Percentiles rank a stretch among this genome's conserved stretches.
These are phyloP conservation scores for Paramuricea clavata DNA, from an alignment of 92 coral and sea anemone species.

Conservation along the genomic window DNA sequence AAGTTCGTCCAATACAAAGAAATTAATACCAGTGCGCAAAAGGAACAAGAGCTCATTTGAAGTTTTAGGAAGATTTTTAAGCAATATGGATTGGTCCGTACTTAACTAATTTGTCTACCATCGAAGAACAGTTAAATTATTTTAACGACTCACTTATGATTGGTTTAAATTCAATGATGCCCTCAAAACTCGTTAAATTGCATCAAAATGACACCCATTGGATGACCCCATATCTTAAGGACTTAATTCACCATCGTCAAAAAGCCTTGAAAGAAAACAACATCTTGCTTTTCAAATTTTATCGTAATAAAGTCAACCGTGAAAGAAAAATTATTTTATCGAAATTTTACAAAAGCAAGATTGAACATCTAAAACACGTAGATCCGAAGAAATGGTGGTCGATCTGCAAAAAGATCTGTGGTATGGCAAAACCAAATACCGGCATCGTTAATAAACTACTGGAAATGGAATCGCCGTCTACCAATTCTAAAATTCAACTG, in stretches of 20 bases:
- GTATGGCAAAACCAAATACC: not conserved
- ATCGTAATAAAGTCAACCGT: not conserved
- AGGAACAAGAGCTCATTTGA: too few species aligned
- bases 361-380: not conserved
- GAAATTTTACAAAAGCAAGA: not conserved
- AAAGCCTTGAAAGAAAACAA: not conserved
- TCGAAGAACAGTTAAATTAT: not conserved
- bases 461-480: not conserved
- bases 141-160: not conserved
- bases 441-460: not conserved
- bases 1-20: too few species aligned
- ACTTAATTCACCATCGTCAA: not conserved
- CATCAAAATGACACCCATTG: not conserved
- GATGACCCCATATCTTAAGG: not conserved
- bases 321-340: not conserved
- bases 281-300: not conserved
- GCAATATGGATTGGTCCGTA: not conserved
- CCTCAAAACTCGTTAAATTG: not conserved
- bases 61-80: not conserved
- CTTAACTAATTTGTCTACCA: not conserved
- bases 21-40: too few species aligned
- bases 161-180: not conserved
- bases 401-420: not conserved
- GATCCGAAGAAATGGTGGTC: conserved; percentile 1
- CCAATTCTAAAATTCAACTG: not conserved